phyloP scores from a whole-genome alignment of 1,140 invertebrate genomes.

The Tenebrio molitor region DNA sequence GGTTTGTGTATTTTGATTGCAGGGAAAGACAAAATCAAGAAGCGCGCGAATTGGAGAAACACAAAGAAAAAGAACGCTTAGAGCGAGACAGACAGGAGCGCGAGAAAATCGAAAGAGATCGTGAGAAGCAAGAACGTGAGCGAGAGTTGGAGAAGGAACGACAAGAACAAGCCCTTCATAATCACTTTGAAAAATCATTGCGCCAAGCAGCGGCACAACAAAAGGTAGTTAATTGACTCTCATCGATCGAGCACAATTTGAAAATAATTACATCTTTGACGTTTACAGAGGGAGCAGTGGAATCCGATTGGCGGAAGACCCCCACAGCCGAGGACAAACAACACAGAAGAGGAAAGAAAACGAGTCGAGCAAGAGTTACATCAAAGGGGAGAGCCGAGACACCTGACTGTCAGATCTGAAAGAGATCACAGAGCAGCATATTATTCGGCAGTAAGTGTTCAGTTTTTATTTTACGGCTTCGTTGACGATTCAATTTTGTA shows the following conservation, averaged over 20 bases:
- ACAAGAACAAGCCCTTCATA: slow-evolving; percentile 84
- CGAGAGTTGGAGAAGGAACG: slow-evolving; percentile 72
- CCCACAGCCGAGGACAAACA: slow-evolving; percentile 63
- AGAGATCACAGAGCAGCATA: slow-evolving; percentile 45
- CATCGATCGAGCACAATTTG: not conserved
- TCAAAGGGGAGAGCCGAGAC: slow-evolving; percentile 56
- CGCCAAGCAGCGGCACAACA: slow-evolving; percentile 84
- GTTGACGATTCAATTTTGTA: too few relatives aligned
- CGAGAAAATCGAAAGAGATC: slow-evolving; percentile 69
- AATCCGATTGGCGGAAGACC: slow-evolving; percentile 67
- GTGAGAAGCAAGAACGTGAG: slow-evolving; percentile 69
- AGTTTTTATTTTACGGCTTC: slow-evolving; percentile 8
- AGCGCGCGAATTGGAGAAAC: slow-evolving; percentile 74
- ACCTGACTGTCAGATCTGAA: slow-evolving; percentile 45
- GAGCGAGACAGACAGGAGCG: slow-evolving; percentile 67
- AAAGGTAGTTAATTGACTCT: slow-evolving; percentile 73
- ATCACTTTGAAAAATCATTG: slow-evolving; percentile 92
- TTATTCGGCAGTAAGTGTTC: slow-evolving; percentile 46
- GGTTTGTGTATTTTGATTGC: slow-evolving; percentile 19
- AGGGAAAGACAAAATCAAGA: slow-evolving; percentile 76
- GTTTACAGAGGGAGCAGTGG: slow-evolving; percentile 66
- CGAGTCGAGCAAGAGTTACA: slow-evolving; percentile 58
- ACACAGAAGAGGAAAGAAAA: slow-evolving; percentile 61
- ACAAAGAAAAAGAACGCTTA: slow-evolving; percentile 72
- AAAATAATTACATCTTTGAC: slow-evolving; percentile 12